Conservation (phyloP, 2,888 invertebrate genomes). For the Physocephala rufipes region DNA sequence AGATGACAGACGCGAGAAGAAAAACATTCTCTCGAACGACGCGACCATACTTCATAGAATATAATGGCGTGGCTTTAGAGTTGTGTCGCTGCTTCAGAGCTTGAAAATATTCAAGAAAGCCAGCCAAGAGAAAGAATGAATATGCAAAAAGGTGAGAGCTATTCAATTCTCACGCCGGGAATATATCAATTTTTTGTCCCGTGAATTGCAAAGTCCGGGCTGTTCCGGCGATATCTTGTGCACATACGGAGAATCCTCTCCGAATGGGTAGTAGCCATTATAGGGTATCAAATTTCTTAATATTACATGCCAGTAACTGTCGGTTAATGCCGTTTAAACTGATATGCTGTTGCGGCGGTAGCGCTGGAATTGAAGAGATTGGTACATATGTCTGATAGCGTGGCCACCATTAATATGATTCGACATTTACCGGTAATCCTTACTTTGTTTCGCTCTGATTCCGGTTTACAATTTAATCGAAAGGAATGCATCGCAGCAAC, state of each 20-base stretch:
- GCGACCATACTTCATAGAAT: slow-evolving; percentile 15
- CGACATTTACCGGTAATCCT: slow-evolving; percentile 19
- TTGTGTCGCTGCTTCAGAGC: slow-evolving; percentile 9
- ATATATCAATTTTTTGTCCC: slow-evolving; percentile 18
- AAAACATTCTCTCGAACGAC: not conserved
- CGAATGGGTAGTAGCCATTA: slow-evolving; percentile 17
- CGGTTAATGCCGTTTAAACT: slow-evolving; percentile 25
- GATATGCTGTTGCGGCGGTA: not conserved
- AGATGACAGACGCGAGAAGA: not conserved
- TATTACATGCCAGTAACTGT: slow-evolving; percentile 50
- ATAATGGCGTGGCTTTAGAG: not conserved
- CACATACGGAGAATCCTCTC: not conserved
- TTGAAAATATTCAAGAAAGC: not conserved
- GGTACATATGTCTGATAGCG: not conserved
- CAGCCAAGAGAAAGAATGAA: not conserved
- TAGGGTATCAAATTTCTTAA: slow-evolving; percentile 52
- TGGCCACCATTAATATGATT: slow-evolving; percentile 18
- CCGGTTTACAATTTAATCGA: not conserved
- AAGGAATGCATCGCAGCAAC: too few relatives aligned
- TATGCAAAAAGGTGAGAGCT: slow-evolving; percentile 14
- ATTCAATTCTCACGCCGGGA: slow-evolving; percentile 15
- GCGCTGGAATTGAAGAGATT: not conserved
- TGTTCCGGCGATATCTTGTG: too few relatives aligned
- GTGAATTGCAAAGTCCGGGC: too few relatives aligned
- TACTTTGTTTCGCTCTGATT: slow-evolving; percentile 8